Percentiles rank a stretch among this genome's conserved stretches.
Evolutionary conservation across 2,113 vertebrate genomes (phyloP).

Genomic region (Melanocharis versteri): DNA sequence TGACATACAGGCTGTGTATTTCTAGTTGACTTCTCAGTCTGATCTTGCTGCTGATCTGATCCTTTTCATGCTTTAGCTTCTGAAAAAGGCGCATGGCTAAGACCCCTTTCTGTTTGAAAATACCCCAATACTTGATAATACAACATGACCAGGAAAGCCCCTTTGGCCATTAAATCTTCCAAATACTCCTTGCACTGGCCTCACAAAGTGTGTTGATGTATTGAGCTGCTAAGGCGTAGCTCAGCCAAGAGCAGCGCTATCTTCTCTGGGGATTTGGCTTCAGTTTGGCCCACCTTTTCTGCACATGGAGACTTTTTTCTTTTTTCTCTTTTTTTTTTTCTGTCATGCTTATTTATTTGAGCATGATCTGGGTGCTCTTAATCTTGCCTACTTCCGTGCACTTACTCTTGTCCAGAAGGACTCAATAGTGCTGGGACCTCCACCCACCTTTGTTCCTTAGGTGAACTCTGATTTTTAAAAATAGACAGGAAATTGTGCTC

Average conservation of each 20-base stretch:
- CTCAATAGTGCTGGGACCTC: not conserved
- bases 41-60: not conserved
- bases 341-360: not conserved
- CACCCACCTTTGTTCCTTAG: slow-evolving; percentile 37
- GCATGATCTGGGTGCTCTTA: not conserved
- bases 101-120: not conserved
- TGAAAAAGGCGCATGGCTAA: not conserved
- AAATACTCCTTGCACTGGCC: not conserved
- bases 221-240: not conserved
- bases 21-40: not conserved
- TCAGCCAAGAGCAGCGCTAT: not conserved
- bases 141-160: not conserved
- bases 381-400: not conserved
- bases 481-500: slow-evolving; percentile 25
- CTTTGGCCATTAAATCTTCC: not conserved
- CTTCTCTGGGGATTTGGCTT: not conserved
- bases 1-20: not conserved
- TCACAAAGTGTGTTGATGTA: not conserved
- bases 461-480: slow-evolving; percentile 31
- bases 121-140: not conserved
- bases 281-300: not conserved
- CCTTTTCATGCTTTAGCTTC: not conserved
- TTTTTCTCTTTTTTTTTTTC: not conserved
- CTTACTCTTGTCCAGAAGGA: not conserved
- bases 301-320: not conserved